Evolutionary conservation across 2,888 invertebrate species (phyloP), one percentile per base, ranked within the genome.

Genomic region (Octonoba sinensis): DNA sequence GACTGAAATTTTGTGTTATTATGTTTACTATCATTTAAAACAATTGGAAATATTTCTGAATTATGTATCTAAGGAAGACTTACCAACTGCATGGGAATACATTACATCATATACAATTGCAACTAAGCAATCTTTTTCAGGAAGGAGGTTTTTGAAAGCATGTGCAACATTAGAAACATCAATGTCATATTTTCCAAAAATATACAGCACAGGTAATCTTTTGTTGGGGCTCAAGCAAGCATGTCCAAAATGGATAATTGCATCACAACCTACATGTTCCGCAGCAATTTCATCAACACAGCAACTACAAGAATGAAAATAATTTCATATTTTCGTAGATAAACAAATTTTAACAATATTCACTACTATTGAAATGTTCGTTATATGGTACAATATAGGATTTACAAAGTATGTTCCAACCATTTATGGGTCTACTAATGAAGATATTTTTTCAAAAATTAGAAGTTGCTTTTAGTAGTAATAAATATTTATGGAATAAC

Each of bases 231-330:
- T 94, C 84, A 95, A 92, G 88, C 99, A 99, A 0, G 94, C 92
- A 86, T 93, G 93, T 0, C 98, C 98, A 89, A 94, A 98, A 89
- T 99, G 98, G 73, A 99, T 91, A 1, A 98, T 90, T 46, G 93
- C 93, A 89, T 97, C 95, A 0, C 94, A 93, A 76, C 92, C 91
- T 8, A 95, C 92, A 88, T 98, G 98, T 88, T 94, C 93, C 0
- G 97, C 96, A 1, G 96, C 94, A 47, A 97, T 92, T 86, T 94
- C 94, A 88, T 96, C 96, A 2, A 95, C 92, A 88, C 96, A 96
- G 88, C 96, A 96, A 88, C 96, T 96, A 88, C 62, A 87, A 85
- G 90, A 88, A 82, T 79, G 83, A 75, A 70, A 57, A 73, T 64
- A 44, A 57, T 51, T 54, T 11, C 27, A 16, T n/a, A 15, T 54